These are phyloP conservation scores for Maconellicoccus hirsutus DNA, from an alignment of 1,140 invertebrate genomes.

Conservation along the genomic window DNA sequence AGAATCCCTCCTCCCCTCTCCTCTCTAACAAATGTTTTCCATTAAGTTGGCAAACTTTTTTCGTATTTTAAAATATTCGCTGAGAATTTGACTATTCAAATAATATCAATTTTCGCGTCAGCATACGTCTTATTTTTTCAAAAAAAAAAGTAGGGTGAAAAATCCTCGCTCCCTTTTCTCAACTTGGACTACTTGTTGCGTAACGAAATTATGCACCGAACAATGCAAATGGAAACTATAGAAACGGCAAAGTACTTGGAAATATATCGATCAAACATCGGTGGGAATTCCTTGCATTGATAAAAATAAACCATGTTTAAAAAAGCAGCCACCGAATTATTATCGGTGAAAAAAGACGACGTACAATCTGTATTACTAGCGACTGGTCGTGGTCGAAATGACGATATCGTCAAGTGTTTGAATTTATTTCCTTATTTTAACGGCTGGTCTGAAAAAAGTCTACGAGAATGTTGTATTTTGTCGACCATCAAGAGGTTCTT, in stretches of 20 bases:
- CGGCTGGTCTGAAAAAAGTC: conserved; percentile 41
- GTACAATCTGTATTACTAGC: conserved; percentile 46
- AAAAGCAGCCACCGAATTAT: conserved; percentile 41
- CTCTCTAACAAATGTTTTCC: too few relatives aligned
- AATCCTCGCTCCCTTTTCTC: too few relatives aligned
- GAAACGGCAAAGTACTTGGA: neutral
- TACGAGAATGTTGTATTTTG: conserved; percentile 49
- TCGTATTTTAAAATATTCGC: too few relatives aligned
- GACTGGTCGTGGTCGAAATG: conserved; percentile 45
- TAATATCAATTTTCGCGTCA: too few relatives aligned
- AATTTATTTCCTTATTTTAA: conserved; percentile 50
- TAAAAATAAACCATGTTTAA: conserved; percentile 27
- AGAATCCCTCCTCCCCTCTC: too few relatives aligned
- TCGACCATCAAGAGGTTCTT: conserved; percentile 45
- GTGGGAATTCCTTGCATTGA: neutral
- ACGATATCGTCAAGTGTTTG: conserved; percentile 44
- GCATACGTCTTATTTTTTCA: too few relatives aligned
- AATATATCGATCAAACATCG: neutral
- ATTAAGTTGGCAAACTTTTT: too few relatives aligned
- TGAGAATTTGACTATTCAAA: too few relatives aligned
- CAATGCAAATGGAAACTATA: neutral
- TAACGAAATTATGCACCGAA: too few relatives aligned
- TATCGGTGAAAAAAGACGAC: conserved; percentile 40
- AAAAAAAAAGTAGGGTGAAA: too few relatives aligned
- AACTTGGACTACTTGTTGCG: too few relatives aligned